Evolutionary conservation across 2,888 invertebrate species (phyloP), one percentile per base, ranked within the genome.

Genomic region (Neria commutata): DNA sequence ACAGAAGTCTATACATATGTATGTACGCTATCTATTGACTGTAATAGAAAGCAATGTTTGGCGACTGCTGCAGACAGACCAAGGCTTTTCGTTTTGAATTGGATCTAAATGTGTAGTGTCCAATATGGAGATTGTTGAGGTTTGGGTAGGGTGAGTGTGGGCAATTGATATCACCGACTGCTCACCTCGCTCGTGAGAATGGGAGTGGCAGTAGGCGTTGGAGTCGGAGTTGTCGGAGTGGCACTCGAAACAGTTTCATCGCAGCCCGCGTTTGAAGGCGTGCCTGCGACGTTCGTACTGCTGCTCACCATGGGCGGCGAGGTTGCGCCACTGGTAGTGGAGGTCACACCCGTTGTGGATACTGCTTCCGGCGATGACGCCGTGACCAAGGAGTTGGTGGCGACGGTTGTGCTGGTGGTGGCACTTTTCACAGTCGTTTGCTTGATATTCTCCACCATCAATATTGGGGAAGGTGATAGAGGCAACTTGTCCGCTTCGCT

Each of bases 281-380:
- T 65, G 26, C 60, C 54, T 26, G 67, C 65, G 52, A 67, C 61
- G 65, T 70, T 79, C 62, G 78, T 79, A 71, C 80, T 79, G 70
- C 79, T 79, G 65, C 80, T 79, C 58, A 79, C 80, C 63, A 78
- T 76, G n/a, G 79, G 79, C 33, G 80, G 80, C 19, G 80, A 73
- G 40, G 69, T 74, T 62, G 67, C 72, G 58, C 77, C 79, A 62
- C 80, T 76, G 21, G 79, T 79, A 34, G 79, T 79, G 42, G 79
- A 79, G 6, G 79, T 79, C 24, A 80, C 79, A 33, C 78, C 62
- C n/a, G 73, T 70, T 33, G 68, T 61, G 54, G 71, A 69, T 40
- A 65, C 65, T 16, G 68, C 65, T 61, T 75, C 67, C 8, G 63
- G 60, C 8, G 64, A 67, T 11, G 58, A 26, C 5, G 25, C 58